Conservation (phyloP, 2,888 invertebrate species). For the Coecobrya sp. region DNA sequence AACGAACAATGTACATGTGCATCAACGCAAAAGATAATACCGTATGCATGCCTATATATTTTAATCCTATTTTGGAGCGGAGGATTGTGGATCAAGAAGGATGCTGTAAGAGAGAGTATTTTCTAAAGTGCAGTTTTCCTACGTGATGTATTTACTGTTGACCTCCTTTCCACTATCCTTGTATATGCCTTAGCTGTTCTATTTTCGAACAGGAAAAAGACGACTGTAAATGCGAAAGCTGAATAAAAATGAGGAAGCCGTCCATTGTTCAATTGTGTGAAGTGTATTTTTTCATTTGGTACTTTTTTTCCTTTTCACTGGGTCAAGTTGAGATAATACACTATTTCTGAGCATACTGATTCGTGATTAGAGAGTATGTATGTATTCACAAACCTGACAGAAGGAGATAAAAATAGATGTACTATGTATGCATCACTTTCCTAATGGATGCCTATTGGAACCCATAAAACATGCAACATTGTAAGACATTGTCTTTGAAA, state of each 20-base stretch:
- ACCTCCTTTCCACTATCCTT: conserved; percentile 1
- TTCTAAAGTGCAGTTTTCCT: neutral
- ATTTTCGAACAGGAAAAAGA: neutral
- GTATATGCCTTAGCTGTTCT: neutral
- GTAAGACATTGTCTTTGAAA: conserved; percentile 32
- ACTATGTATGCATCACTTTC: neutral
- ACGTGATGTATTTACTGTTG: conserved; percentile 15
- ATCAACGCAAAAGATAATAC: neutral
- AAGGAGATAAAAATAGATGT: neutral
- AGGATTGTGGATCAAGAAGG: neutral
- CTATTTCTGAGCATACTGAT: neutral
- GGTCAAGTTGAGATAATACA: neutral
- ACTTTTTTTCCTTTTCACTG: neutral
- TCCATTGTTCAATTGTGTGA: neutral
- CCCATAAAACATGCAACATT: conserved; percentile 25
- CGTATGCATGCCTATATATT: conserved; percentile 1
- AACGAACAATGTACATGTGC: neutral
- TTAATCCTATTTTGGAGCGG: neutral
- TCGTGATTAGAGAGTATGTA: conserved; percentile 6
- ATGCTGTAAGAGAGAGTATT: neutral
- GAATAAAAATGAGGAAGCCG: neutral
- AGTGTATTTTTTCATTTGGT: neutral
- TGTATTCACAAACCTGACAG: neutral
- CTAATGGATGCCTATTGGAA: neutral
- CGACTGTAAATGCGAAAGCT: neutral